Evolutionary conservation across 2,888 invertebrate genomes (phyloP), one percentile per base, ranked within the genome.

Genomic region (Yponomeuta malinellus): DNA sequence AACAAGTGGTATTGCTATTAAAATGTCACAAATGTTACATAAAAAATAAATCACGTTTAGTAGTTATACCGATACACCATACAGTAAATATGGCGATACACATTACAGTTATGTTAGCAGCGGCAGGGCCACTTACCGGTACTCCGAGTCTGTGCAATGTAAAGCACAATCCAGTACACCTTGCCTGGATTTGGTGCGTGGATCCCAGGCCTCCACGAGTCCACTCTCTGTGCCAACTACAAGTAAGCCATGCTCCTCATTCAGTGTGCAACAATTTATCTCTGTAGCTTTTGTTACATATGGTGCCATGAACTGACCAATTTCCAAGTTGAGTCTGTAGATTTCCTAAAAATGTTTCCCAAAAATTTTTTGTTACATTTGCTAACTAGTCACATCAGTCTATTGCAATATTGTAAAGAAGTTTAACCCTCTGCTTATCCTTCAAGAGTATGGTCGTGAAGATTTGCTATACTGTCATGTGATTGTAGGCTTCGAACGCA

Each of bases 131-230:
- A 66, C 66, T 75, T 79, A 92, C 93, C 81, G 89, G 74, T 89
- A 88, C 74, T 93, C 93, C 23, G 92, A 83, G 73, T 93, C 90
- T 43, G 93, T 90, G 76, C 94, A 89, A 78, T 94, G 93, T 73
- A 94, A 82, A 2, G 97, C 98, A 84, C 97, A 97, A 86, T 99
- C 98, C 33, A 99, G 87, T 29, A 94, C 93, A 9, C 96, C 97
- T 75, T 96, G 97, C 82, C 95, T 93, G 48, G 93, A 93, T 77
- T 96, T 95, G 3, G 94, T 93, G 72, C 99, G 93, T 10, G 98
- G 98, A 90, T 99, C 99, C 98, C 98, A 99, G 4, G 98, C 98
- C 86, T 99, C 99, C 0, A 99, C 95, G 77, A 95, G 95, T 0
- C 99, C 99, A 83, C 98, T 97, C 78, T 95, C 95, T 12, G 98